These are phyloP conservation scores for Karalla daura DNA, from an alignment of 2,797 vertebrate genomes.

Conservation along the genomic window DNA sequence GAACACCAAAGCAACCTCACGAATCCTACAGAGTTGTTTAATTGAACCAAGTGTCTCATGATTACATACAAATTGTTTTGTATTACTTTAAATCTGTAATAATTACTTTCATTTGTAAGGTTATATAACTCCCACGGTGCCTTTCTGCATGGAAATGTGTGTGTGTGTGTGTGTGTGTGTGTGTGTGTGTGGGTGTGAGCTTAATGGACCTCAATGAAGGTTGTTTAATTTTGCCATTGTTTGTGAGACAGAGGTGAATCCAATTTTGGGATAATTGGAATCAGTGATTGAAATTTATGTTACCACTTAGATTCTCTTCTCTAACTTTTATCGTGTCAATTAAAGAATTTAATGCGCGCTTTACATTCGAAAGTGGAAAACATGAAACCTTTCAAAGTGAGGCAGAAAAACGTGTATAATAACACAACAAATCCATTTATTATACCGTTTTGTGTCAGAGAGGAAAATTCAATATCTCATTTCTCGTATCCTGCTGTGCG, in stretches of 20 bases:
- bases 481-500: slow-evolving; percentile 38
- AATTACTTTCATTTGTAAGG: slow-evolving; percentile 29
- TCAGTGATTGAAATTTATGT: slow-evolving; percentile 75
- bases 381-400: slow-evolving; percentile 36
- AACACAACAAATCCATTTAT: slow-evolving; percentile 59
- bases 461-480: slow-evolving; percentile 50
- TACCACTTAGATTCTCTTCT: slow-evolving; percentile 47
- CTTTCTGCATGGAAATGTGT: not conserved
- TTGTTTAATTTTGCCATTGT: slow-evolving; percentile 48
- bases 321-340: slow-evolving; percentile 58
- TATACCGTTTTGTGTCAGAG: slow-evolving; percentile 21
- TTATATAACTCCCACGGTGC: slow-evolving; percentile 18
- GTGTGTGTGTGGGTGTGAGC: not conserved
- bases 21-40: slow-evolving; percentile 24
- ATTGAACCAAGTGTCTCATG: slow-evolving; percentile 13
- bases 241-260: slow-evolving; percentile 63
- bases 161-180: not conserved
- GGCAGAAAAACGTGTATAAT: slow-evolving; percentile 57
- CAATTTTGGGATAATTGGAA: slow-evolving; percentile 72
- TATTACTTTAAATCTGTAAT: slow-evolving; percentile 44
- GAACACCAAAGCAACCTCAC: not conserved
- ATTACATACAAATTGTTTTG: slow-evolving; percentile 35
- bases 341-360: slow-evolving; percentile 47
- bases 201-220: slow-evolving; percentile 34
- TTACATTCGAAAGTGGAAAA: slow-evolving; percentile 38